These are phyloP conservation scores for Neoascia interrupta DNA, from an alignment of 2,888 invertebrate genomes.

Conservation along the genomic window DNA sequence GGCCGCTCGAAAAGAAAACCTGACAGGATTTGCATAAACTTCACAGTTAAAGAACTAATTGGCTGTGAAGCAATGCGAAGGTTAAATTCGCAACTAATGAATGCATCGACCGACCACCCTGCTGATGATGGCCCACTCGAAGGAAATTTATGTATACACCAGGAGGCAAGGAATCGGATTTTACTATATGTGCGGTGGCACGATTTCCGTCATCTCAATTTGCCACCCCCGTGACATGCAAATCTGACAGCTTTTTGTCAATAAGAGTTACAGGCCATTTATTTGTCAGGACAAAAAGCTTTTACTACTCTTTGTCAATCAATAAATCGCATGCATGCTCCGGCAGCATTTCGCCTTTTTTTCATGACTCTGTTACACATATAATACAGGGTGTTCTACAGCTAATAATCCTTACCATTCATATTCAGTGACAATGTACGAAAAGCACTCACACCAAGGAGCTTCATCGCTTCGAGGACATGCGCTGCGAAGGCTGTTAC, in stretches of 20 bases:
- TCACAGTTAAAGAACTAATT: conserved; percentile 54
- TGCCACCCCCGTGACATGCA: conserved; percentile 45
- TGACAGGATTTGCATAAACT: conserved; percentile 54
- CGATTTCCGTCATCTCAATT: conserved; percentile 37
- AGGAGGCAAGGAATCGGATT: conserved; percentile 22
- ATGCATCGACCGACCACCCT: conserved; percentile 46
- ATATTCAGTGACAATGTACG: conserved; percentile 49
- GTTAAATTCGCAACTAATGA: conserved; percentile 59
- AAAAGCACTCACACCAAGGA: conserved; percentile 20
- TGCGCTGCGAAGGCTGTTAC: conserved; percentile 32
- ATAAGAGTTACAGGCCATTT: conserved; percentile 62
- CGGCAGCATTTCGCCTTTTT: conserved; percentile 47
- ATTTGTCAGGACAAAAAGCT: conserved; percentile 65
- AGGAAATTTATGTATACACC: not conserved
- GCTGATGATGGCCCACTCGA: not conserved
- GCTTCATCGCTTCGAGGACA: conserved; percentile 38
- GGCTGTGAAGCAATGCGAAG: conserved; percentile 56
- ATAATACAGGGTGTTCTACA: conserved; percentile 29
- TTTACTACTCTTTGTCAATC: conserved; percentile 67
- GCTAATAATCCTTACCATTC: conserved; percentile 37
- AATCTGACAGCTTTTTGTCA: conserved; percentile 67
- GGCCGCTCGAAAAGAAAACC: not conserved
- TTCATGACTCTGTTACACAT: conserved; percentile 26
- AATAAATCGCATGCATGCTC: conserved; percentile 64
- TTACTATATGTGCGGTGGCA: conserved; percentile 52